A percentile compares a stretch with the other conserved stretches of the same genome.
Evolutionary conservation across 1,140 invertebrate species (phyloP).

Genomic region (Drosophila ogumai): DNA sequence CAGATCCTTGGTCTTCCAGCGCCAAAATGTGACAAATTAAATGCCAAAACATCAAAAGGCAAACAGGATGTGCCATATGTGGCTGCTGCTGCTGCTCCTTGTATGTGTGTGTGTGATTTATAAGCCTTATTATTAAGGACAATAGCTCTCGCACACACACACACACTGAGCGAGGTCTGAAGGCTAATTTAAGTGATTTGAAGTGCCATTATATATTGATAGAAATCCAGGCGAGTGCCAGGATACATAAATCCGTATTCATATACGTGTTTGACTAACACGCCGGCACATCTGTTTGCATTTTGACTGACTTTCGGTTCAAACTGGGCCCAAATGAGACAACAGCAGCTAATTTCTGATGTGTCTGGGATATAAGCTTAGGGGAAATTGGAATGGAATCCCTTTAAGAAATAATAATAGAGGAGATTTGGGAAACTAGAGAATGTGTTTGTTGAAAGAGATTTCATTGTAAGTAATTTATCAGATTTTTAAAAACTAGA

Average conservation of each 20-base stretch:
- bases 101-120: slow-evolving; percentile 26
- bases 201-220: slow-evolving; percentile 52
- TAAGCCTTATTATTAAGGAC: slow-evolving; percentile 52
- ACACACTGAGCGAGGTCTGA: not conserved
- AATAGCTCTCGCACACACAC: not conserved
- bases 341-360: not conserved
- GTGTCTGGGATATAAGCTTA: no score
- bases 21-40: slow-evolving; percentile 56
- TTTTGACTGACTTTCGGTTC: slow-evolving; percentile 12
- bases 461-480: no score
- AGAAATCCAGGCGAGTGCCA: slow-evolving; percentile 24
- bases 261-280: slow-evolving; percentile 12
- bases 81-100: not conserved
- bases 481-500: no score
- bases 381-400: no score
- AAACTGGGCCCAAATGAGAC: slow-evolving; percentile 2
- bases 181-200: slow-evolving; percentile 52
- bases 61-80: slow-evolving; percentile 17
- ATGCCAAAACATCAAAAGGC: slow-evolving; percentile 59
- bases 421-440: no score
- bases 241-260: slow-evolving; percentile 1
- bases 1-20: not conserved
- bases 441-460: no score
- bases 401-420: no score
- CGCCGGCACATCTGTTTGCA: slow-evolving; percentile 22